Evolutionary conservation across 1,140 invertebrate species (phyloP).

Genomic region (Trachymyrmex septentrionalis): DNA sequence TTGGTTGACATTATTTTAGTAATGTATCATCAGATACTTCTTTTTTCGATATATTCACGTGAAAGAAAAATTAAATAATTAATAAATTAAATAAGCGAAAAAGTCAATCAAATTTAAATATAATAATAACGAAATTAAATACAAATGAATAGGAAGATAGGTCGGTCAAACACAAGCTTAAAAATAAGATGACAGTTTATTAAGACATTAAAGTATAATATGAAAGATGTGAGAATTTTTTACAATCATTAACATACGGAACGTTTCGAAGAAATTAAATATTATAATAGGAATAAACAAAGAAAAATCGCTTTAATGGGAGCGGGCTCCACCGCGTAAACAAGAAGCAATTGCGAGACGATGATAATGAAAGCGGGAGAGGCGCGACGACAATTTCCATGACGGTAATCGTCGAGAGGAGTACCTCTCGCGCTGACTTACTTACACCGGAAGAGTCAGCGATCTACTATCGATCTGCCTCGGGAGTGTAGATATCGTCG

Average conservation of each 20-base stretch:
- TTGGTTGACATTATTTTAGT: too few species aligned
- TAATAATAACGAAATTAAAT: too few species aligned
- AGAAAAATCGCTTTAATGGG: conserved; percentile 24
- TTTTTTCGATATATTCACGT: too few species aligned
- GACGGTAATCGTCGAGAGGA: background rate
- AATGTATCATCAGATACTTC: too few species aligned
- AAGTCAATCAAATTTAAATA: background rate
- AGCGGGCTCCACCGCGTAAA: background rate
- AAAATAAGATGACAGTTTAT: too few species aligned
- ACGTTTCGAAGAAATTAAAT: too few species aligned
- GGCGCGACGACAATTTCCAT: background rate
- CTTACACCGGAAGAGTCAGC: conserved; percentile 2
- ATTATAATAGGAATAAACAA: background rate
- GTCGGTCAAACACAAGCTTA: too few species aligned
- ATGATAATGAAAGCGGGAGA: conserved; percentile 26
- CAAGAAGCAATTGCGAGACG: background rate
- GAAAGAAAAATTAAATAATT: background rate
- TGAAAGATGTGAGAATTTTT: too few species aligned
- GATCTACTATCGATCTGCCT: conserved; percentile 30
- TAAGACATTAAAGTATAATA: too few species aligned
- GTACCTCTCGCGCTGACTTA: background rate
- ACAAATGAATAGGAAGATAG: too few species aligned
- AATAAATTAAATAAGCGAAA: too few species aligned
- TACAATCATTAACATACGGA: too few species aligned
- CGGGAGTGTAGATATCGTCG: conserved; percentile 19